Evolutionary conservation across 2,113 vertebrate genomes (phyloP).

Genomic region (Dasyornis broadbenti): DNA sequence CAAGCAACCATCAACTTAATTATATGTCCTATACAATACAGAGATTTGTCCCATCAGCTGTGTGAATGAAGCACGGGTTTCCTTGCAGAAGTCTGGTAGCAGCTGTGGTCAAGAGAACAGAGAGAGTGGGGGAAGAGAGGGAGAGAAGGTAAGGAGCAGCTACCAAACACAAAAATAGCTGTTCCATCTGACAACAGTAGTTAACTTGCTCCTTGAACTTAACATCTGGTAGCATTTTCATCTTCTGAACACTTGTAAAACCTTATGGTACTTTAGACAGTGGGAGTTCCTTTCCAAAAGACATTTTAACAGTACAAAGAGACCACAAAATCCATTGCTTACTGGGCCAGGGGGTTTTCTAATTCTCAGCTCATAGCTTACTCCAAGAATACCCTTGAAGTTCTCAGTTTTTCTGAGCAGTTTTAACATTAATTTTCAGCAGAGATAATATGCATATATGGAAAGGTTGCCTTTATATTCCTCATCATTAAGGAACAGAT

Average conservation of each 20-base stretch:
- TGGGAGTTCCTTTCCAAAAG: constrained; percentile 62
- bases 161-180: not conserved
- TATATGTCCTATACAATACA: not conserved
- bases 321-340: constrained; percentile 61
- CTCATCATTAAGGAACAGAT: not conserved
- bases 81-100: not conserved
- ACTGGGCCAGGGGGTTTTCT: constrained; percentile 37
- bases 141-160: not conserved
- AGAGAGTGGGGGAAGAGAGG: not conserved
- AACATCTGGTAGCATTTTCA: constrained; percentile 77
- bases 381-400: not conserved
- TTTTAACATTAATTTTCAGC: constrained; percentile 27
- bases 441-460: not conserved
- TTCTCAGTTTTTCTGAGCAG: not conserved
- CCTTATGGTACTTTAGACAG: constrained; percentile 63
- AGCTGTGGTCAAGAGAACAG: not conserved
- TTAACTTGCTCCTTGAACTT: constrained; percentile 58
- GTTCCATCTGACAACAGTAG: constrained; percentile 46
- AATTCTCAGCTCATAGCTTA: constrained; percentile 36
- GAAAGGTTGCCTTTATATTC: not conserved
- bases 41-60: not conserved
- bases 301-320: constrained; percentile 67
- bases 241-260: constrained; percentile 74
- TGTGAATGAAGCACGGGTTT: not conserved
- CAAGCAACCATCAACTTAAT: not conserved